These are phyloP conservation scores for Neomonachus schauinslandi DNA, from an alignment of 2,113 vertebrate species.

Conservation along the genomic window DNA sequence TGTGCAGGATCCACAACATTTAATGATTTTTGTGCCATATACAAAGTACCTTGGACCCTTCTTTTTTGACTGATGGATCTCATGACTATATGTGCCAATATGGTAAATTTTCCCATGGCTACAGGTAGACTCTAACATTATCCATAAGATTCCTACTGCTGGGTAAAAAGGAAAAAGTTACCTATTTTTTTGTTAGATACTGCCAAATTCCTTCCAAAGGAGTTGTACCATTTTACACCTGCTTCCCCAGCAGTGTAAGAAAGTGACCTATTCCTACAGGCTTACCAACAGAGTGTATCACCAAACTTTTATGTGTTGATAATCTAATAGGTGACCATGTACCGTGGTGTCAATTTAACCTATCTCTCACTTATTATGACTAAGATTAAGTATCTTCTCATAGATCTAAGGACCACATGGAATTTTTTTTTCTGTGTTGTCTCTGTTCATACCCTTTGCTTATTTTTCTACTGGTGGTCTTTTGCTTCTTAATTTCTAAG, in stretches of 20 bases:
- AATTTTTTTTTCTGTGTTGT: background rate
- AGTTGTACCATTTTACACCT: background rate
- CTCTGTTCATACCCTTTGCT: background rate
- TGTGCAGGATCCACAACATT: background rate
- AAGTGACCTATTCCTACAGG: background rate
- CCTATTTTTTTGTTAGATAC: background rate
- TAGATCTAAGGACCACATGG: background rate
- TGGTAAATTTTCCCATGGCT: background rate
- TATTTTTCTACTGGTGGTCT: background rate
- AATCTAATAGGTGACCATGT: background rate
- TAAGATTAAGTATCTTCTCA: background rate
- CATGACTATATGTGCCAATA: background rate
- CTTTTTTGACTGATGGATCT: background rate
- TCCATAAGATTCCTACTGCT: background rate
- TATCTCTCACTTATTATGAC: background rate
- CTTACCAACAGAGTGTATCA: background rate
- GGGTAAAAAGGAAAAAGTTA: background rate
- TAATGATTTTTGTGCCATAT: background rate
- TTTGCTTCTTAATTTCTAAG: conserved; percentile 19
- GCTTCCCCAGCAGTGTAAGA: background rate
- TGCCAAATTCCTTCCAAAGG: background rate
- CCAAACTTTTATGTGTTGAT: background rate
- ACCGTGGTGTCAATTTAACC: background rate
- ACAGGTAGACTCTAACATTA: background rate
- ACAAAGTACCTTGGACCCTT: background rate